Evolutionary conservation across 2,888 invertebrate species (phyloP), one percentile per base, ranked within the genome.

Genomic region (Operophtera brumata): DNA sequence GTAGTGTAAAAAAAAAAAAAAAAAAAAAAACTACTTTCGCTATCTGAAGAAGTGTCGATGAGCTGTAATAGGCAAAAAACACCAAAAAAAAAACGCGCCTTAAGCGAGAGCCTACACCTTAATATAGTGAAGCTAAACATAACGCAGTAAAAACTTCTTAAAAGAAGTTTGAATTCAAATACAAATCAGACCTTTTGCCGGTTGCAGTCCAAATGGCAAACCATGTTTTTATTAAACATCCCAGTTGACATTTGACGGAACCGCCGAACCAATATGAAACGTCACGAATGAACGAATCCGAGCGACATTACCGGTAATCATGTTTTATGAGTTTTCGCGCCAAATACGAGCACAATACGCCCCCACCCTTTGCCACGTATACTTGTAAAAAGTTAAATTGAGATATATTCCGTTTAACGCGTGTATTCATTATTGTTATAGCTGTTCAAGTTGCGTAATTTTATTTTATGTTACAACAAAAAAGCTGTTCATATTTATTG

Each of bases 261-360:
- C 56, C 56, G 56, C 56, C 53, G 59, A 57, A 61, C 62, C 61
- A 59, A 65, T 65, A 59, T 59, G 62, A 59, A 61, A 61, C 54
- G 59, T 57, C 60, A 46, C 57, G 35, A 40, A 36, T 54, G 40
- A 30, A 56, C 43, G 59, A 80, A 80, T 78, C 77, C 75, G 67
- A 68, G 68, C 76, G 73, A 81, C 80, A 83, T 84, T 82, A 80
- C 77, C 75, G 73, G 82, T 84, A 84, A 85, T 85, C 82, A 80
- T 81, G 76, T 80, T 85, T 85, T 85, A 86, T 85, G 85, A 82
- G 84, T 81, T 82, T 75, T 77, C 80, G 79, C 78, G 77, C 77
- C 77, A 82, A 80, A 80, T 77, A 75, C 75, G 75, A 67, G 67
- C 37, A 54, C 59, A 61, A 54, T 57, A 75, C 76, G 71, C 62